Percentiles rank a stretch among this genome's conserved stretches.
phyloP scores from a whole-genome alignment of 2,888 invertebrate species.

The Dexiosoma caninum region DNA sequence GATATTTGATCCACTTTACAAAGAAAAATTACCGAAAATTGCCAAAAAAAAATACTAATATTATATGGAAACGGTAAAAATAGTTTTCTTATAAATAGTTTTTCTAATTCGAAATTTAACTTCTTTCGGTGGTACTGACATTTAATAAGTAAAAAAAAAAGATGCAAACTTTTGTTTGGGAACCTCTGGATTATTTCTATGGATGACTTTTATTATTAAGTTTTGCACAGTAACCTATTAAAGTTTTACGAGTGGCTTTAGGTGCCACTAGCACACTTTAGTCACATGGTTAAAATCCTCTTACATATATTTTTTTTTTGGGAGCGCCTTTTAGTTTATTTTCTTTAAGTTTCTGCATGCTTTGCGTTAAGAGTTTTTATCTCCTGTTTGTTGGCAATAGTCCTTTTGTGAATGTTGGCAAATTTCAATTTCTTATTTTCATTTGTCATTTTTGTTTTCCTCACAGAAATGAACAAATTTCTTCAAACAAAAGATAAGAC shows the following conservation, averaged over 20 bases:
- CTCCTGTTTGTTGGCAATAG: background rate
- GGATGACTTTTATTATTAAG: conserved; percentile 3
- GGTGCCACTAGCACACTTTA: conserved; percentile 4
- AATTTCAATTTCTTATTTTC: conserved; percentile 19
- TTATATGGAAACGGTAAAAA: too few relatives aligned
- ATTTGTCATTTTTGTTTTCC: conserved; percentile 2
- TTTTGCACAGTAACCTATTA: conserved; percentile 31
- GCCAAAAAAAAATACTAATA: too few relatives aligned
- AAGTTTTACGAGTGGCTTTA: conserved; percentile 11
- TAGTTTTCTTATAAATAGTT: too few relatives aligned
- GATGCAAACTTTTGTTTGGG: background rate
- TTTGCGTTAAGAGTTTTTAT: conserved; percentile 35
- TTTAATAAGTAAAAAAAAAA: too few relatives aligned
- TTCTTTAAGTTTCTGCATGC: conserved; percentile 33
- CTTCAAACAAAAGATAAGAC: conserved; percentile 30
- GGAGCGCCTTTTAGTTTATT: conserved; percentile 45
- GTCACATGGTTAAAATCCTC: background rate
- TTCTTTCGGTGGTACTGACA: too few relatives aligned
- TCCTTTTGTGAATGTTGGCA: conserved; percentile 1
- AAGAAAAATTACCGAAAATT: too few relatives aligned
- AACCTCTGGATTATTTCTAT: background rate
- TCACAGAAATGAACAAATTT: background rate
- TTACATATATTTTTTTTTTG: conserved; percentile 7
- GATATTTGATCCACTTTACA: too few relatives aligned
- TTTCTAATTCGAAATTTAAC: too few relatives aligned